These are phyloP conservation scores for Chloropsis hardwickii DNA, from an alignment of 2,113 vertebrate species.

Conservation along the genomic window DNA sequence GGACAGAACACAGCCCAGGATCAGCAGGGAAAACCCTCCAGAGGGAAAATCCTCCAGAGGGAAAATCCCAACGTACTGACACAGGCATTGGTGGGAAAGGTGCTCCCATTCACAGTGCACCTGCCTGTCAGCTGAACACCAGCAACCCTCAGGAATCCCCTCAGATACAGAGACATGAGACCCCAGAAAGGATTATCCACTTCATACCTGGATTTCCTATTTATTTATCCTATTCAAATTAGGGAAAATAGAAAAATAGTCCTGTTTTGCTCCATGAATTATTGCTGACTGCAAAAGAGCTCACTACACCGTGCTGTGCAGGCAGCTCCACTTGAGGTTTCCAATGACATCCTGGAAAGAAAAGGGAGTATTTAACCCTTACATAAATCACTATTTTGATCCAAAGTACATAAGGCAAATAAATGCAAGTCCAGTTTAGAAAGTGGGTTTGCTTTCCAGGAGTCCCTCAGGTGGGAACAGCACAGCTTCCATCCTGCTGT, in stretches of 20 bases:
- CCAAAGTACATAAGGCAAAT: not conserved
- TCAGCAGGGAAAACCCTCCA: not conserved
- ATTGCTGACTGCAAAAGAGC: not conserved
- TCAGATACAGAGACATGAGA: not conserved
- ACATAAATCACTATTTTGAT: not conserved
- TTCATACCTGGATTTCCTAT: not conserved
- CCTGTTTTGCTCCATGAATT: not conserved
- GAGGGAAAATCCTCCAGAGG: not conserved
- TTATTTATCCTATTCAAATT: not conserved
- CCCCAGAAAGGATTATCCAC: not conserved
- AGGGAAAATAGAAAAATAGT: not conserved
- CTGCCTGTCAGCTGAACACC: not conserved
- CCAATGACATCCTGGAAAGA: not conserved
- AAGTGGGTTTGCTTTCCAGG: not conserved
- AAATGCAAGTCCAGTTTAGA: not conserved
- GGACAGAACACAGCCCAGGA: not conserved
- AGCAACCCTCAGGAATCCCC: not conserved
- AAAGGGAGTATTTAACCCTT: not conserved
- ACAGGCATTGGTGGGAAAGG: not conserved
- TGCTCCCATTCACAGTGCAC: accelerated
- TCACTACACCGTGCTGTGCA: not conserved
- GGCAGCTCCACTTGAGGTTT: not conserved
- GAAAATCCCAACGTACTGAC: accelerated
- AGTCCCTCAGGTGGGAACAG: not conserved
- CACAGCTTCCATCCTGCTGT: not conserved